Conservation (phyloP, 1,140 invertebrate species). For the Zaprionus inermis region DNA sequence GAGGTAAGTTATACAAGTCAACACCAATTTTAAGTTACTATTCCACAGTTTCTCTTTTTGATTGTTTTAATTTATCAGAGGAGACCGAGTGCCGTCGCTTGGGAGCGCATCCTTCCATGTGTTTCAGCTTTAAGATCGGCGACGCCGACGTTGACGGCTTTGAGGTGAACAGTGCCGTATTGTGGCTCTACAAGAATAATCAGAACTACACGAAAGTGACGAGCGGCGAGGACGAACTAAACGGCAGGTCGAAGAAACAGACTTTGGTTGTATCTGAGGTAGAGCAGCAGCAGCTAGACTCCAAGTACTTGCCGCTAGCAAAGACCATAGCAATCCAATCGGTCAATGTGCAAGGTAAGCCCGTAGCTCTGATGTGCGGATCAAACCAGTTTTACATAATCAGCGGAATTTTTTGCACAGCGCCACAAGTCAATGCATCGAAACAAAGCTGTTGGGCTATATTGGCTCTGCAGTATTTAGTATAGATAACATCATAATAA, state of each 20-base stretch:
- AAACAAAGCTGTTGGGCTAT: neutral
- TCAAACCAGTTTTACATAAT: neutral
- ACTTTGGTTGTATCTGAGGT: constrained; percentile 92
- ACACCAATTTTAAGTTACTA: neutral
- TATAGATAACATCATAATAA: neutral
- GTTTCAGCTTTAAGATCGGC: constrained; percentile 88
- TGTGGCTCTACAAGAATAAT: constrained; percentile 91
- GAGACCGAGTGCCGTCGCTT: constrained; percentile 72
- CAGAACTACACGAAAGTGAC: constrained; percentile 80
- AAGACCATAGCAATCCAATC: constrained; percentile 90
- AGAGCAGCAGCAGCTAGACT: constrained; percentile 89
- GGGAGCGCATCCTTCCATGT: constrained; percentile 87
- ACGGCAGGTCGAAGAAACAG: constrained; percentile 83
- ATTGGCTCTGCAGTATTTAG: neutral
- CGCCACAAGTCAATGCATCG: neutral
- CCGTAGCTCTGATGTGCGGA: neutral
- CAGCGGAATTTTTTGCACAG: neutral
- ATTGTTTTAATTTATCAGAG: constrained; percentile 44
- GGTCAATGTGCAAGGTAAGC: constrained; percentile 87
- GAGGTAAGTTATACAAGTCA: constrained; percentile 86
- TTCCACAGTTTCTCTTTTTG: neutral
- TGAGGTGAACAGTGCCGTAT: constrained; percentile 89
- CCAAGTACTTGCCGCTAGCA: constrained; percentile 89
- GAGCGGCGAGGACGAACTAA: constrained; percentile 83
- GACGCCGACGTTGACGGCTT: constrained; percentile 89